Evolutionary conservation across 1,140 invertebrate genomes (phyloP), one percentile per base, ranked within the genome.

Genomic region (Drosophila quadrilineata): DNA sequence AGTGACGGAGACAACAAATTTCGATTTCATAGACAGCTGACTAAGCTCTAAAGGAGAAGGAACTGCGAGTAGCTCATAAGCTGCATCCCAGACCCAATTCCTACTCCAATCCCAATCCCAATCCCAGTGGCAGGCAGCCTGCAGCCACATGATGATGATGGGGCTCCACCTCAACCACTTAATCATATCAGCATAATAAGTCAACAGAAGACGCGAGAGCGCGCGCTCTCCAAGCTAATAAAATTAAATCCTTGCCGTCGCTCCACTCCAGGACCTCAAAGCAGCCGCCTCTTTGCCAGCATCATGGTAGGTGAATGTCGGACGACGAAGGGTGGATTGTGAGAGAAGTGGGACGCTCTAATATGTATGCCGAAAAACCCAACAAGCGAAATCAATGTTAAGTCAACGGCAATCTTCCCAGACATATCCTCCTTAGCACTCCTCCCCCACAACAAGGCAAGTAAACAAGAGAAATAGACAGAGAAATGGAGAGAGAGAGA

Each of bases 161-260:
- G n/a, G n/a, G 21, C 10, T 17, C 12, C 3, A 29, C 10, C 14
- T 17, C 12, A 21, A 58, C 62, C 79, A 84, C 79, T 82, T 84
- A 77, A 84, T 84, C 77, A 84, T 84, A 77, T 84, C 79, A 85
- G 68, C 69, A 85, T 72, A 85, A 85, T 84, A 84, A 84, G 79
- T 77, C 77, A 77, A 64, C 71, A 54, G 35, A 36, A 60, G 46
- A 56, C 40, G 48, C 26, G 54, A n/a, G n/a, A n/a, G n/a, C n/a
- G n/a, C n/a, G n/a, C n/a, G n/a, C n/a, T n/a, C n/a, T n/a, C 43
- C 40, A 58, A 45, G 77, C 73, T 76, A 76, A 84, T 84, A 85
- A 84, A 84, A 84, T 84, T 74, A 84, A 84, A 84, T 84, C 77
- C 77, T 84, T 85, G 77, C 52, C 46, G 46, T 67, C 70, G 59